phyloP scores from a whole-genome alignment of 2,888 invertebrate species.

The Agelastica alni region DNA sequence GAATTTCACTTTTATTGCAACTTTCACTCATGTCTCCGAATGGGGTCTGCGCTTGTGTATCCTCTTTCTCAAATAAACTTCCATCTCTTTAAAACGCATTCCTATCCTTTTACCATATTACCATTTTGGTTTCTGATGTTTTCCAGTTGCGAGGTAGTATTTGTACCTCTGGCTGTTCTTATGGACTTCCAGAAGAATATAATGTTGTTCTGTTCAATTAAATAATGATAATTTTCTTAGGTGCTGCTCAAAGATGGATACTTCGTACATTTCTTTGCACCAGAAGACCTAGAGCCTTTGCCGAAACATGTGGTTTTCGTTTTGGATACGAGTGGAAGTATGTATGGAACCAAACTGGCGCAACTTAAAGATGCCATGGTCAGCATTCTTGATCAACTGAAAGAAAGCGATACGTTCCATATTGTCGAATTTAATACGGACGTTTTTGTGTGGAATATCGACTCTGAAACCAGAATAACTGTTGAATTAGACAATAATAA shows the following conservation, averaged over 20 bases:
- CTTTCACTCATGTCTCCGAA: too few relatives aligned
- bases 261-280: conserved; percentile 78
- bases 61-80: too few relatives aligned
- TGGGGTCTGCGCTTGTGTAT: too few relatives aligned
- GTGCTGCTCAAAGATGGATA: conserved; percentile 69
- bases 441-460: conserved; percentile 30
- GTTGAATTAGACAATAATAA: conserved; percentile 43
- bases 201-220: too few relatives aligned
- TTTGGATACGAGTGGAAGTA: conserved; percentile 75
- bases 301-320: conserved; percentile 73
- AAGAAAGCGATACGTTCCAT: conserved; percentile 23
- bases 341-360: conserved; percentile 68
- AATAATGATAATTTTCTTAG: too few relatives aligned
- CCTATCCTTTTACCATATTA: too few relatives aligned
- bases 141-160: too few relatives aligned
- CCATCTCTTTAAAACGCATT: too few relatives aligned
- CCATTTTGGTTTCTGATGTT: too few relatives aligned
- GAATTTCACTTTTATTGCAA: too few relatives aligned
- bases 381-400: conserved; percentile 59
- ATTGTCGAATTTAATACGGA: conserved; percentile 28
- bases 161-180: too few relatives aligned
- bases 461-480: conserved; percentile 50
- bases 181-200: too few relatives aligned
- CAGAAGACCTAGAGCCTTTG: conserved; percentile 62
- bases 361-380: conserved; percentile 70